These are phyloP conservation scores for Melanargia galathea DNA, from an alignment of 2,888 invertebrate species.

Conservation along the genomic window DNA sequence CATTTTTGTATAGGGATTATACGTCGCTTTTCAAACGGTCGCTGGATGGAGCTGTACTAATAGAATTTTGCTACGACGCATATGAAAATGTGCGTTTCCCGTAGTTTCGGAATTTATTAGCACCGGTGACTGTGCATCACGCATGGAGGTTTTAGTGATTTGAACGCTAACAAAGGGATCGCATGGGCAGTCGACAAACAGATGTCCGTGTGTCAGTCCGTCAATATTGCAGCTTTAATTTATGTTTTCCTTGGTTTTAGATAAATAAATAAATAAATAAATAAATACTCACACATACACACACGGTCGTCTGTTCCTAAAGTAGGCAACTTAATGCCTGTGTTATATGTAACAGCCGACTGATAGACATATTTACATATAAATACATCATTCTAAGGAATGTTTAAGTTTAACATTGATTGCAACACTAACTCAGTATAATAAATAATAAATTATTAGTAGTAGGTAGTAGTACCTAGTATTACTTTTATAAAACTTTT, in stretches of 20 bases:
- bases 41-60: constrained; percentile 49
- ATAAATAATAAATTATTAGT: no score
- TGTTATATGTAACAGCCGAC: no score
- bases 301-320: no score
- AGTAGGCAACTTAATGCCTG: no score
- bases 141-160: constrained; percentile 58
- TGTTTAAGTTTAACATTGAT: neutral
- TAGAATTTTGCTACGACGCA: constrained; percentile 71
- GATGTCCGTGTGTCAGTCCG: constrained; percentile 46
- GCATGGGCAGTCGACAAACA: constrained; percentile 46
- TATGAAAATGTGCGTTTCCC: constrained; percentile 74
- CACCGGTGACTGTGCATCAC: constrained; percentile 53
- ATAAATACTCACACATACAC: no score
- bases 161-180: constrained; percentile 49
- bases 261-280: no score
- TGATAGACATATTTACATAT: no score
- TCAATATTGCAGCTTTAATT: constrained; percentile 42
- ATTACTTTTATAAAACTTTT: no score
- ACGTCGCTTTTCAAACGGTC: constrained; percentile 51
- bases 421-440: no score
- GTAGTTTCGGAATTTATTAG: constrained; percentile 74
- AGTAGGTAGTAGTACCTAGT: no score
- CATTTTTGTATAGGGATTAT: constrained; percentile 41
- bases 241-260: constrained; percentile 35
- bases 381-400: no score